Conservation (phyloP, 2,888 invertebrate species). For the Gibbula magus region DNA sequence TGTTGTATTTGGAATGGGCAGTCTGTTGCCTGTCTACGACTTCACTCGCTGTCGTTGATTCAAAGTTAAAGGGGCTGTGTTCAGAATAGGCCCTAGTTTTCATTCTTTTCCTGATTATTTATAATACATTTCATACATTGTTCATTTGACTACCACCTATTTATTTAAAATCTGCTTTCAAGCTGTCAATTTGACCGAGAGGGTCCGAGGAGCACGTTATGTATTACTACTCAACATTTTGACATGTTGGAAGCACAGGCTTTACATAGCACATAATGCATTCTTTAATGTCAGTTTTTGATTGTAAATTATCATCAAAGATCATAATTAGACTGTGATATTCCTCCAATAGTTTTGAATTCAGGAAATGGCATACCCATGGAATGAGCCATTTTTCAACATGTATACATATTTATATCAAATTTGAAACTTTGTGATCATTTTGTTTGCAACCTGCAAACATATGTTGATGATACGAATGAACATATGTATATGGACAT, state of each 20-base stretch:
- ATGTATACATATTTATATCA: slow-evolving; percentile 25
- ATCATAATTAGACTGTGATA: slow-evolving; percentile 22
- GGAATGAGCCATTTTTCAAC: slow-evolving; percentile 22
- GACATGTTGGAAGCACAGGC: slow-evolving; percentile 16
- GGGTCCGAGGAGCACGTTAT: slow-evolving; percentile 2
- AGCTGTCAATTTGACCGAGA: slow-evolving; percentile 3
- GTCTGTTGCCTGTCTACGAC: slow-evolving; percentile 15
- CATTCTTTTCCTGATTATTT: slow-evolving; percentile 17
- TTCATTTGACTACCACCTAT: slow-evolving; percentile 19
- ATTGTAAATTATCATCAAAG: slow-evolving; percentile 21
- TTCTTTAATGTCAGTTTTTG: slow-evolving; percentile 16
- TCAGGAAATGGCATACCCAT: slow-evolving; percentile 22
- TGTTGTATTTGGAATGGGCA: slow-evolving; percentile 7
- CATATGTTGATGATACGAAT: slow-evolving; percentile 16
- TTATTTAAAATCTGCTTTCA: slow-evolving; percentile 19
- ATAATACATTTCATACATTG: slow-evolving; percentile 20
- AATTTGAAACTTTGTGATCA: slow-evolving; percentile 19
- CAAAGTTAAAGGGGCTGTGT: slow-evolving; percentile 21
- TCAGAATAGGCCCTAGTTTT: slow-evolving; percentile 12
- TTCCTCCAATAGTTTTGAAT: slow-evolving; percentile 21
- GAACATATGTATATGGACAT: neutral
- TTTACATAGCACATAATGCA: slow-evolving; percentile 9
- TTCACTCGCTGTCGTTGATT: slow-evolving; percentile 18
- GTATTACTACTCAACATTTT: slow-evolving; percentile 3
- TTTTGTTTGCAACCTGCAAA: neutral